phyloP scores from a whole-genome alignment of 2,888 invertebrate genomes.

The Calliphora vomitoria region DNA sequence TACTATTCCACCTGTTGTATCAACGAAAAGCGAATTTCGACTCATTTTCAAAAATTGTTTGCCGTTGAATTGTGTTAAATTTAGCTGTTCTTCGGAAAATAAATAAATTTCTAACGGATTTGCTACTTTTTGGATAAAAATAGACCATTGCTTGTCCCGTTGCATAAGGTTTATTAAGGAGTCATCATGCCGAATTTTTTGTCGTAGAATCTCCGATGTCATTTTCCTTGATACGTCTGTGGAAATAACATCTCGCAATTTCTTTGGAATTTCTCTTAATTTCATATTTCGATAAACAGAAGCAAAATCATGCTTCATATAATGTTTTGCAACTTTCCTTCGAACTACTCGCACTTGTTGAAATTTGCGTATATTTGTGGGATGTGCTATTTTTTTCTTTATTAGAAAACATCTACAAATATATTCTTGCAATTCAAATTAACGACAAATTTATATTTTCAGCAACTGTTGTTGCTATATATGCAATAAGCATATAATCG shows the following conservation, averaged over 20 bases:
- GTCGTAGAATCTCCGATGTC: background rate
- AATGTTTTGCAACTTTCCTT: background rate
- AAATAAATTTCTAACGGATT: constrained; percentile 4
- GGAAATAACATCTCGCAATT: background rate
- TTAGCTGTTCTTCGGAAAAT: background rate
- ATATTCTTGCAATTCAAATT: background rate
- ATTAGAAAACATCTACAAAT: background rate
- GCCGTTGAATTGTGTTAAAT: background rate
- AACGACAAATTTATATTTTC: background rate
- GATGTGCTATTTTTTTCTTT: background rate
- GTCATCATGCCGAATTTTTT: background rate
- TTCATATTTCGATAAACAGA: background rate
- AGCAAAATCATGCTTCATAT: background rate
- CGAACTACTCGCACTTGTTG: background rate
- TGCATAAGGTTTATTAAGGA: background rate
- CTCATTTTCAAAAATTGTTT: constrained; percentile 6
- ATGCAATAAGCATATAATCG: constrained; percentile 1
- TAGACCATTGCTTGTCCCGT: background rate
- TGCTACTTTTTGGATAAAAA: background rate
- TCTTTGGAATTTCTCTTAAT: background rate
- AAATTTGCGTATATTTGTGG: background rate
- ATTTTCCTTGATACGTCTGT: background rate
- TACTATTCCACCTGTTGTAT: constrained; percentile 1
- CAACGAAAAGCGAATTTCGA: background rate
- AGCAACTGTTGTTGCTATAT: background rate